Base-by-base conservation (phyloP, 2,797 vertebrate genomes). In the Sebastes oblongus region DNA sequence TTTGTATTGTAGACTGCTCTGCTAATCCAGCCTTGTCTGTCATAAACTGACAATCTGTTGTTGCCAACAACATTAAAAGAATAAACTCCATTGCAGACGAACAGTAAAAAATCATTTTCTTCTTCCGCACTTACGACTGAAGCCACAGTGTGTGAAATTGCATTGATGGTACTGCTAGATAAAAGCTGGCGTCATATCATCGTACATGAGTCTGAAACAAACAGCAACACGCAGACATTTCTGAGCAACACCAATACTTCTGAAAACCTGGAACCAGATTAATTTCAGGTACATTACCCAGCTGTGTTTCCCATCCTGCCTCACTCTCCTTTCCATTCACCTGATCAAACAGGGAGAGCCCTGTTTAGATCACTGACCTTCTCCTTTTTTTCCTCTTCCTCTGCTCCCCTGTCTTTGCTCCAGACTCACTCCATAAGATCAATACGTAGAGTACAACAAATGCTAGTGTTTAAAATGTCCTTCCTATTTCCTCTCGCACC, bases 111-210 rank as follows among this genome's bases (percentile, higher is more conserved):
- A 60, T 25, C 4, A 12, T 70, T 64, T 36, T 71, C 8, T 55
- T 16, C 54, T 34, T 65, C 56, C 32, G n/a, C 55, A 59, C 12
- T 13, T 55, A 25, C 22, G 3, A 56, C 32, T 65, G 62, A 60
- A 82, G 70, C 34, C 78, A 62, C 52, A 62, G 52, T 20, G 72
- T 84, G 76, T 86, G 78, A 87, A 84, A 85, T 84, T 81, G 66
- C 75, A 85, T 30, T 12, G 55, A 29, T 81, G 73, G 4, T 25
- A 4, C 18, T 42, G 42, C 32, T 7, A 39, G 52, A 77, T 70
- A 80, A 72, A 84, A 84, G 62, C 30, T 34, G 54, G 5, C 62
- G 11, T 66, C 54, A 34, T 14, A 62, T 62, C 58, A 54, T n/a
- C 52, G 32, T 52, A 72, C 20, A 73, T 18, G 24, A 74, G 75